Evolutionary conservation across 2,888 invertebrate genomes (phyloP).

Genomic region (Heliconius aoede): DNA sequence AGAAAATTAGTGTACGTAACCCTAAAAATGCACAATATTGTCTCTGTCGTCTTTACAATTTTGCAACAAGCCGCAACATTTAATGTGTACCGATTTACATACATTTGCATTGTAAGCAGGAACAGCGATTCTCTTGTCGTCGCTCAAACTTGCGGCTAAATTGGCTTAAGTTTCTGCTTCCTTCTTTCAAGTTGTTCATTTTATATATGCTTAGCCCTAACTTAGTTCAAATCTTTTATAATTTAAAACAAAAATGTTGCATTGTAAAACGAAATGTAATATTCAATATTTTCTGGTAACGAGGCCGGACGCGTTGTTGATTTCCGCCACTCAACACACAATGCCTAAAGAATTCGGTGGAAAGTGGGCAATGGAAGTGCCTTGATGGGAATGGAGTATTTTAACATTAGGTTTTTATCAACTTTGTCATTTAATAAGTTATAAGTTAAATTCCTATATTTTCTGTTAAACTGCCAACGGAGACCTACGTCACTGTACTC

Average conservation of each 20-base stretch:
- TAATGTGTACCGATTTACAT: slow-evolving; percentile 57
- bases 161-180: slow-evolving; percentile 34
- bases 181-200: slow-evolving; percentile 19
- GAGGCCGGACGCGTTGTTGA: no score
- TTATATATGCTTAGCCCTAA: slow-evolving; percentile 9
- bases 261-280: background rate
- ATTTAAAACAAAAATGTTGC: background rate
- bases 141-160: slow-evolving; percentile 36
- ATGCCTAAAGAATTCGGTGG: no score
- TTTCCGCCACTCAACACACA: no score
- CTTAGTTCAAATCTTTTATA: slow-evolving; percentile 11
- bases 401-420: no score
- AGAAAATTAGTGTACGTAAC: no score
- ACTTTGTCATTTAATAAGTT: no score
- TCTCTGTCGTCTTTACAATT: slow-evolving; percentile 32
- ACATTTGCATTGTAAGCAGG: slow-evolving; percentile 63
- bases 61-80: slow-evolving; percentile 36
- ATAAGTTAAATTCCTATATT: background rate
- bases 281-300: no score
- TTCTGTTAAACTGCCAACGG: background rate
- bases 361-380: no score
- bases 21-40: slow-evolving; percentile 7
- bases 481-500: background rate
- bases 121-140: slow-evolving; percentile 54
- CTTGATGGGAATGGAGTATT: no score